These are phyloP conservation scores for Rhynchotus rufescens DNA, from an alignment of 2,797 vertebrate genomes.

Conservation along the genomic window DNA sequence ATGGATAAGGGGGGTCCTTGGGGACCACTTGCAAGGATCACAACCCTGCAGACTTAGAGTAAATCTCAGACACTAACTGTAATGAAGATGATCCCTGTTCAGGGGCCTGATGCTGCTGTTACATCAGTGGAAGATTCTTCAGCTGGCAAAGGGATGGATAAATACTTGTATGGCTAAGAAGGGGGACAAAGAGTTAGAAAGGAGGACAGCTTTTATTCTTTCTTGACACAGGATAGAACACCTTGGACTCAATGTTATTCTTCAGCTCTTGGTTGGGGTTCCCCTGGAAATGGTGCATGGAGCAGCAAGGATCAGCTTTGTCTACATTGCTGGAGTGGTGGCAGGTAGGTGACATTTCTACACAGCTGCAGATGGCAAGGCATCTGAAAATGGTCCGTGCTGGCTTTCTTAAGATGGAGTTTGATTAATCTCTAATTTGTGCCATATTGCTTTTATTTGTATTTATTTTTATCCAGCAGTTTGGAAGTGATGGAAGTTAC, in stretches of 20 bases:
- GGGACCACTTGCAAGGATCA: not conserved
- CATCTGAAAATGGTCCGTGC: not conserved
- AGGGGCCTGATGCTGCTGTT: not conserved
- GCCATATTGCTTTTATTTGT: conserved; percentile 37
- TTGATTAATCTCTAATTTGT: conserved; percentile 58
- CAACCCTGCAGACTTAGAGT: not conserved
- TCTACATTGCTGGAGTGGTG: conserved; percentile 93
- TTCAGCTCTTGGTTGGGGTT: conserved; percentile 96
- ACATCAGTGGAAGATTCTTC: not conserved
- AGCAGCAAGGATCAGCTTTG: conserved; percentile 91
- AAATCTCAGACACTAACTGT: not conserved
- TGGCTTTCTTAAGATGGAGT: not conserved
- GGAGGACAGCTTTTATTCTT: conserved; percentile 37
- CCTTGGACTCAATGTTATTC: conserved; percentile 93
- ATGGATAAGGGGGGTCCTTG: not conserved
- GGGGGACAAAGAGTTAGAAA: not conserved
- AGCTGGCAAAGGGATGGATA: not conserved
- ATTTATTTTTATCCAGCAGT: conserved; percentile 46
- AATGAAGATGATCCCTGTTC: not conserved
- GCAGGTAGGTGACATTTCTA: conserved; percentile 86
- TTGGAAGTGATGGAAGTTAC: conserved; percentile 54
- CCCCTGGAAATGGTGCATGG: conserved; percentile 98
- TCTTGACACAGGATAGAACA: conserved; percentile 90
- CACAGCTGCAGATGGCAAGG: not conserved
- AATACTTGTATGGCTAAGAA: not conserved